Percentiles rank a stretch among this genome's conserved stretches.
These are phyloP conservation scores for Aspidiotus destructor DNA, from an alignment of 2,888 invertebrate genomes.

Conservation along the genomic window DNA sequence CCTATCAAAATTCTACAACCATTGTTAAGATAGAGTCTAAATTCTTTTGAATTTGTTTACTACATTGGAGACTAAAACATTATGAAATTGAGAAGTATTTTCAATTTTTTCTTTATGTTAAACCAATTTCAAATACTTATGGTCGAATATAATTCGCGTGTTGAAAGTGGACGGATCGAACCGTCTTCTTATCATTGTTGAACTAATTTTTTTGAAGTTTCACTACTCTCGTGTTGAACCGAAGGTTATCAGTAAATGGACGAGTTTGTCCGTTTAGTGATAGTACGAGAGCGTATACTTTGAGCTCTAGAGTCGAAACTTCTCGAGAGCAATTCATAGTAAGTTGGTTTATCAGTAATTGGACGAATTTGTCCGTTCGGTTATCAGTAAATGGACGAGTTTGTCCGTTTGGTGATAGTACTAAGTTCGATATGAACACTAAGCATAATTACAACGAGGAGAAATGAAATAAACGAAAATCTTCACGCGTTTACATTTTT, in stretches of 20 bases:
- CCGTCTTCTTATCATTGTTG: no score
- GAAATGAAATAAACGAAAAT: conserved; percentile 4
- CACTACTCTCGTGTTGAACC: no score
- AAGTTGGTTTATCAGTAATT: conserved; percentile 1
- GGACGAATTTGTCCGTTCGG: background rate
- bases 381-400: background rate
- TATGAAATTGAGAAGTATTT: no score
- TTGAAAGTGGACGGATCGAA: background rate
- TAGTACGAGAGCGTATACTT: background rate
- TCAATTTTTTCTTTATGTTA: no score
- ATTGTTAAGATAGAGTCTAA: no score
- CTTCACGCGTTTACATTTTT: conserved; percentile 1
- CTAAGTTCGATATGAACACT: background rate
- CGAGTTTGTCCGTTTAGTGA: conserved; percentile 4
- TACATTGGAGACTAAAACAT: no score
- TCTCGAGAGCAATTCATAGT: background rate
- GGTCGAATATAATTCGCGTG: no score
- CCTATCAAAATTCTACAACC: no score
- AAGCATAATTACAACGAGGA: background rate
- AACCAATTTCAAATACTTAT: no score
- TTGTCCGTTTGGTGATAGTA: background rate
- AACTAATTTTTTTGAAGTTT: no score
- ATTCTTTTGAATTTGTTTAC: no score
- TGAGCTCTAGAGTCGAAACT: background rate
- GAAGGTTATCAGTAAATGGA: background rate